phyloP scores from a whole-genome alignment of 2,113 vertebrate species.

The Antidorcas marsupialis region DNA sequence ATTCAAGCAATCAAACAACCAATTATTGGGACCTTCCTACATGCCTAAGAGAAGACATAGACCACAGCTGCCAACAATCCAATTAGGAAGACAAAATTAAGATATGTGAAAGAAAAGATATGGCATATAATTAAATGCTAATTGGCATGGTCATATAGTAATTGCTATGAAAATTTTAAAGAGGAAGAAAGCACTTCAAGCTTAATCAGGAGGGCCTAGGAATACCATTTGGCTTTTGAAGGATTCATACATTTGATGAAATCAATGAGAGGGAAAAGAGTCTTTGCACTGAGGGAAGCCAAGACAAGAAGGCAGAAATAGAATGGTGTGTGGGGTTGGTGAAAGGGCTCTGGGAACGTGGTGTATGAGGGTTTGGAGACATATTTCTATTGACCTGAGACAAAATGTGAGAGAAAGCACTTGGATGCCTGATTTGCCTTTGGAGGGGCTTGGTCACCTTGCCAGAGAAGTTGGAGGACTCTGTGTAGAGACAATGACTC shows the following conservation, averaged over 20 bases:
- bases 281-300: neutral
- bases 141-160: neutral
- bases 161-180: neutral
- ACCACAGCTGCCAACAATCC: neutral
- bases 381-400: neutral
- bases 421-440: neutral
- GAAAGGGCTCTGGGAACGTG: neutral
- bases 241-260: neutral
- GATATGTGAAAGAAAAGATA: neutral
- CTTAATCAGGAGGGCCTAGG: neutral
- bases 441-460: neutral
- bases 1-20: neutral
- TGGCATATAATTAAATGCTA: neutral
- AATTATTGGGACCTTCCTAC: neutral
- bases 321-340: neutral
- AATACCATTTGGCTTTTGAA: neutral
- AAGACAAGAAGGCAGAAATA: neutral
- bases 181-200: neutral
- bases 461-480: neutral
- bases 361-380: neutral
- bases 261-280: neutral
- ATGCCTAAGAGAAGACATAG: neutral
- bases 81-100: conserved; percentile 18
- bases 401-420: neutral
- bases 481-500: neutral